A percentile compares a stretch with the other conserved stretches of the same genome.
phyloP scores from a whole-genome alignment of 2,113 vertebrate genomes.

The Callaeas wilsoni region DNA sequence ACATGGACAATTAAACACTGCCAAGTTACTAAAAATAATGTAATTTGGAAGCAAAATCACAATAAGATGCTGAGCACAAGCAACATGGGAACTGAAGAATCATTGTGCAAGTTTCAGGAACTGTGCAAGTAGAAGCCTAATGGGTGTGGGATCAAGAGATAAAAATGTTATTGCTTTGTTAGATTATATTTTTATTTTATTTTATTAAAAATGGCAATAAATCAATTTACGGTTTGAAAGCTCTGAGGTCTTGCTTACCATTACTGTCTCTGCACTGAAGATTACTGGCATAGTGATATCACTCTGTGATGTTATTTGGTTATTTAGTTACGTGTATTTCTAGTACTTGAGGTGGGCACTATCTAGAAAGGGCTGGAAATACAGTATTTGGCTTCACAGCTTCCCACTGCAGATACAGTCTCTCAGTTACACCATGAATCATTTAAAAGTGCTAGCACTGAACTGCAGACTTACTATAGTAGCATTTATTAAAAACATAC shows the following conservation, averaged over 20 bases:
- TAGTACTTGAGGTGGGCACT: not conserved
- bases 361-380: not conserved
- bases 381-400: not conserved
- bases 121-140: not conserved
- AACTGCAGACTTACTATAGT: not conserved
- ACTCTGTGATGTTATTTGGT: not conserved
- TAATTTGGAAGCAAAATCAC: not conserved
- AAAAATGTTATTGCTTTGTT: not conserved
- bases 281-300: not conserved
- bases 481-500: slow-evolving; percentile 54
- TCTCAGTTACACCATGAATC: not conserved
- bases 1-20: not conserved
- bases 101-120: not conserved
- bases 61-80: not conserved
- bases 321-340: not conserved
- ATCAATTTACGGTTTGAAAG: not conserved
- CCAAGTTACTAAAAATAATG: not conserved
- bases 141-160: not conserved
- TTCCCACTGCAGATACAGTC: not conserved
- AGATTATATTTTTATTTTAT: not conserved
- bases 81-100: not conserved
- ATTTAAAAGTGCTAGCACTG: not conserved
- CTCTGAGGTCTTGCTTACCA: not conserved
- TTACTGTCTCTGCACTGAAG: not conserved
- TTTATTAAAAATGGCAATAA: not conserved